These are phyloP conservation scores for Drosophila histrio DNA, from an alignment of 2,888 invertebrate genomes.

Conservation along the genomic window DNA sequence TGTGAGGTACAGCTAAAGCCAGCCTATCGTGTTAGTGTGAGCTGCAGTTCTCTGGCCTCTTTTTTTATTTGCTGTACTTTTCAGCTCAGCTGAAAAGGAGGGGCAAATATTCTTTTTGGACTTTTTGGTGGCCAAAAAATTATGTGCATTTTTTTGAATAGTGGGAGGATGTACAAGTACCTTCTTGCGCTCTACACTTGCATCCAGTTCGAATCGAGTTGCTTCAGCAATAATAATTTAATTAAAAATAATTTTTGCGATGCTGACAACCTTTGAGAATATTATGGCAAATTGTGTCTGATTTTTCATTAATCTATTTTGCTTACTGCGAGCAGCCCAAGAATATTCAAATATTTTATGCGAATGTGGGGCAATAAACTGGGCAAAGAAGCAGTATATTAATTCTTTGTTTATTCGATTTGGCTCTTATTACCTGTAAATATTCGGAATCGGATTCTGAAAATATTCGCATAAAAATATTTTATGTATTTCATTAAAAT, in stretches of 20 bases:
- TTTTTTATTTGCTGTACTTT: slow-evolving; percentile 40
- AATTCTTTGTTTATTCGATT: not conserved
- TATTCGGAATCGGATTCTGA: not conserved
- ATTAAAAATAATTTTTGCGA: slow-evolving; percentile 31
- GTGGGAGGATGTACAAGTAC: not conserved
- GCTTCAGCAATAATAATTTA: slow-evolving; percentile 30
- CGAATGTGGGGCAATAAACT: not conserved
- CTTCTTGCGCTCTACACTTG: slow-evolving; percentile 2
- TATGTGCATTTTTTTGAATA: slow-evolving; percentile 46
- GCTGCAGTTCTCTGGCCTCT: slow-evolving; percentile 52
- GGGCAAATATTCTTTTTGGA: slow-evolving; percentile 48
- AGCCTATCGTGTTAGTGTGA: slow-evolving; percentile 79
- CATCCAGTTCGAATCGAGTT: not conserved
- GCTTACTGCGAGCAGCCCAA: not conserved
- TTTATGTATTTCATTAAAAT: slow-evolving; percentile 19
- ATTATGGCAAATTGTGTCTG: not conserved
- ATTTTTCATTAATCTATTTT: slow-evolving; percentile 15
- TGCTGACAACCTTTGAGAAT: not conserved
- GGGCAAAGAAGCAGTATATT: not conserved
- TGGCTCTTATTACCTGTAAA: not conserved
- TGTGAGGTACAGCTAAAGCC: slow-evolving; percentile 41
- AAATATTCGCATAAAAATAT: not conserved
- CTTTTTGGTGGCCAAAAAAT: slow-evolving; percentile 60
- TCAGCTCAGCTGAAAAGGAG: slow-evolving; percentile 21
- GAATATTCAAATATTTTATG: not conserved